Conservation (phyloP, 2,888 invertebrate species). For the Leptinotarsa rubiginosa region DNA sequence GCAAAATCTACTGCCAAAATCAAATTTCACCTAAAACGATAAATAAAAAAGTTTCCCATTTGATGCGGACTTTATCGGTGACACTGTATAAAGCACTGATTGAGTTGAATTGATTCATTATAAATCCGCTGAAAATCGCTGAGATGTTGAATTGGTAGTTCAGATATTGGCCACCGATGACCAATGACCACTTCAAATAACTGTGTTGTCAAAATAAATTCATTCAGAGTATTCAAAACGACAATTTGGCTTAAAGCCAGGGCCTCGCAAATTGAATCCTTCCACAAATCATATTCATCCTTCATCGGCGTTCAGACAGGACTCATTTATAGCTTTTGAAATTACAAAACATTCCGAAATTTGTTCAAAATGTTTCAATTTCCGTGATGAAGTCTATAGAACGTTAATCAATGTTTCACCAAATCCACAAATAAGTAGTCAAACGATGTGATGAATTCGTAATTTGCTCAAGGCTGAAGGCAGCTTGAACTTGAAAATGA, state of each 20-base stretch:
- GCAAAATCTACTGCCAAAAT: too few relatives aligned
- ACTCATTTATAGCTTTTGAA: not conserved
- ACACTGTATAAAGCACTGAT: too few relatives aligned
- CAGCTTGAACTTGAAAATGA: not conserved
- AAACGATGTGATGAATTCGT: not conserved
- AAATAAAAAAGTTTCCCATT: too few relatives aligned
- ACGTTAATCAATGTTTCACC: slow-evolving; percentile 1
- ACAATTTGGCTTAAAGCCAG: not conserved
- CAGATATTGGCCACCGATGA: too few relatives aligned
- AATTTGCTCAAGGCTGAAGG: slow-evolving; percentile 2
- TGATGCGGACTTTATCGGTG: too few relatives aligned
- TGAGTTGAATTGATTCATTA: too few relatives aligned
- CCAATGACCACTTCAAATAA: not conserved
- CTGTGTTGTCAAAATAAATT: not conserved
- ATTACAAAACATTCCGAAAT: not conserved
- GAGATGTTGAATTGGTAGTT: too few relatives aligned
- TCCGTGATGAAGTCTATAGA: not conserved
- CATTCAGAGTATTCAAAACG: not conserved
- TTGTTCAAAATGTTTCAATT: slow-evolving; percentile 5
- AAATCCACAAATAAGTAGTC: slow-evolving; percentile 7
- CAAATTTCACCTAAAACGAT: too few relatives aligned
- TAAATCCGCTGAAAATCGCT: too few relatives aligned
- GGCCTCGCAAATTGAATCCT: not conserved
- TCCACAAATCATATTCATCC: slow-evolving; percentile 1
- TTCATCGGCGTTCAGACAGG: slow-evolving; percentile 1